Percentiles rank a stretch among this genome's conserved stretches.
Evolutionary conservation across 2,888 invertebrate species (phyloP).

Genomic region (Caenorhabditis japonica): DNA sequence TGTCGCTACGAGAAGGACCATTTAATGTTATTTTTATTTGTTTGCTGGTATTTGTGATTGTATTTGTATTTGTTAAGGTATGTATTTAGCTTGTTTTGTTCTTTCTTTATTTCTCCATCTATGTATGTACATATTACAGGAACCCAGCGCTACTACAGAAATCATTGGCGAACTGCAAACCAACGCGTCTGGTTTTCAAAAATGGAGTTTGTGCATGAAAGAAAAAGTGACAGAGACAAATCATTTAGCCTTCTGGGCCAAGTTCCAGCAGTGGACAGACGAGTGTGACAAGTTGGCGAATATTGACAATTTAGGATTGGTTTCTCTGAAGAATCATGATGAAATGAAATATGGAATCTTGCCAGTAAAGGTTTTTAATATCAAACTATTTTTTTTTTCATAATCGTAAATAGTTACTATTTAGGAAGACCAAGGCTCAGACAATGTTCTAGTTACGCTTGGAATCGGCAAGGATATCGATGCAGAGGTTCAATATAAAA

Average conservation of each 20-base stretch:
- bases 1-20: slow-evolving; percentile 19
- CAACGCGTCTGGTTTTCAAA: slow-evolving; percentile 7
- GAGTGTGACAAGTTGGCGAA: slow-evolving; percentile 30
- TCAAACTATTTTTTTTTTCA: too few species aligned
- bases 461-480: slow-evolving; percentile 49
- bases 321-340: slow-evolving; percentile 24
- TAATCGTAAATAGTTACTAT: too few species aligned
- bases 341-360: slow-evolving; percentile 26
- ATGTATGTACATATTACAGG: neutral
- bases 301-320: slow-evolving; percentile 29
- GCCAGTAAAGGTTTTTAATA: slow-evolving; percentile 29
- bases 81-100: neutral
- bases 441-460: slow-evolving; percentile 30
- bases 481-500: slow-evolving; percentile 32
- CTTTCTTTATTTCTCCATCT: too few species aligned
- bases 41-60: slow-evolving; percentile 13
- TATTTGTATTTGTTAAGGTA: slow-evolving; percentile 26
- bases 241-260: slow-evolving; percentile 22
- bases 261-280: slow-evolving; percentile 35
- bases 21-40: slow-evolving; percentile 18
- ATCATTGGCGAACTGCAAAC: neutral
- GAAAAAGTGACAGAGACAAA: slow-evolving; percentile 22
- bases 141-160: neutral
- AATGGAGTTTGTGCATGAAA: slow-evolving; percentile 20
- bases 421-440: slow-evolving; percentile 15